Percentiles rank a stretch among this genome's conserved stretches.
These are phyloP conservation scores for Agrotis puta DNA, from an alignment of 2,888 invertebrate species.

Conservation along the genomic window DNA sequence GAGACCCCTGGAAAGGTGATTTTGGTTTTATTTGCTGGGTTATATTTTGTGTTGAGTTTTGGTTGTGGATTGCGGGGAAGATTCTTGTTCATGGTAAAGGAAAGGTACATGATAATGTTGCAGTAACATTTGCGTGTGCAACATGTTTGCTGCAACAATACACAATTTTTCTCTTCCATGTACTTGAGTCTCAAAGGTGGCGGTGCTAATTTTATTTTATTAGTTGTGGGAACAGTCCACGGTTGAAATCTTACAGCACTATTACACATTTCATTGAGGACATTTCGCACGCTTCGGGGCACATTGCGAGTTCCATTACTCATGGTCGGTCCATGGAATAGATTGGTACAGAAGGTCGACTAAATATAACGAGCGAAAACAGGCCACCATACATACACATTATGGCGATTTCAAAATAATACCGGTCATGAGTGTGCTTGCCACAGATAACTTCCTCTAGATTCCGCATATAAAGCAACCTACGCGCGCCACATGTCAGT, in stretches of 20 bases:
- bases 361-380: not conserved
- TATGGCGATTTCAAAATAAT: not conserved
- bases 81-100: not conserved
- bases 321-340: conserved; percentile 29
- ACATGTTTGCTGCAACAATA: not conserved
- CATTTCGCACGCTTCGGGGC: conserved; percentile 63
- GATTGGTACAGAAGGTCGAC: not conserved
- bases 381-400: not conserved
- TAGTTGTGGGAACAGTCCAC: conserved; percentile 71
- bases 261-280: conserved; percentile 60
- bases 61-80: conserved; percentile 76
- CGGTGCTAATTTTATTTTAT: conserved; percentile 47
- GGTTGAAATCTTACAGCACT: conserved; percentile 70
- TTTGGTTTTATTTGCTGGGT: conserved; percentile 89
- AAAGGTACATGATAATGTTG: not conserved
- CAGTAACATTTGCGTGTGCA: conserved; percentile 8
- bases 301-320: conserved; percentile 64
- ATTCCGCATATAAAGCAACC: too few species aligned
- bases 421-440: not conserved
- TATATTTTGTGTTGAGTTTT: conserved; percentile 74
- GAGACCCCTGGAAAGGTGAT: conserved; percentile 92
- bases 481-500: too few species aligned
- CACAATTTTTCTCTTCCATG: not conserved
- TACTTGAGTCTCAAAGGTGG: conserved; percentile 35
- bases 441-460: too few species aligned